Evolutionary conservation across 2,888 invertebrate genomes (phyloP).

Genomic region (Cheilosia urbana): DNA sequence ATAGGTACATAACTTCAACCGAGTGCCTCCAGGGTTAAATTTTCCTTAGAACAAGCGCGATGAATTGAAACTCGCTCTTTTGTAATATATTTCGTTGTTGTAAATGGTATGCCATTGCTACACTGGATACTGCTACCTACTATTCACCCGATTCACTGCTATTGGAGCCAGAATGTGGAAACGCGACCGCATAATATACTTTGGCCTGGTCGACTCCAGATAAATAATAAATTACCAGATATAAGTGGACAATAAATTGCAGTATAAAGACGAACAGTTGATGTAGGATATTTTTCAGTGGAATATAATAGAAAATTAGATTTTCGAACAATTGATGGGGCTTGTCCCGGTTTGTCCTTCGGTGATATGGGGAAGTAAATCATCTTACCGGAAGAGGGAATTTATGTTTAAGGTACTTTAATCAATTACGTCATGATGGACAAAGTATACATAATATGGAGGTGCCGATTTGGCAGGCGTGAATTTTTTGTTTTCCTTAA

Average conservation of each 20-base stretch:
- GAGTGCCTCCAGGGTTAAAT: neutral
- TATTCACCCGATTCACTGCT: slow-evolving; percentile 22
- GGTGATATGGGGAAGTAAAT: slow-evolving; percentile 44
- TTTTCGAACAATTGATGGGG: slow-evolving; percentile 49
- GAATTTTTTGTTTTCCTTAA: neutral
- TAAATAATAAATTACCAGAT: slow-evolving; percentile 53
- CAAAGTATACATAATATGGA: neutral
- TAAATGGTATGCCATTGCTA: neutral
- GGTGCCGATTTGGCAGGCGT: neutral
- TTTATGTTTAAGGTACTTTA: slow-evolving; percentile 7
- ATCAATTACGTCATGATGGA: slow-evolving; percentile 9
- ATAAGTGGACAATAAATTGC: slow-evolving; percentile 56
- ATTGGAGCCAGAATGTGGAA: slow-evolving; percentile 1
- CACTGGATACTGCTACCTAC: neutral
- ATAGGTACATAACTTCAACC: neutral
- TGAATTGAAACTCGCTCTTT: slow-evolving; percentile 16
- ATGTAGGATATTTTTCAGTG: neutral
- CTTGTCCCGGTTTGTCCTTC: slow-evolving; percentile 11
- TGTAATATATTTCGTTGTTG: slow-evolving; percentile 2
- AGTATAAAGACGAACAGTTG: slow-evolving; percentile 12
- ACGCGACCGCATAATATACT: slow-evolving; percentile 9
- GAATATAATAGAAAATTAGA: slow-evolving; percentile 42
- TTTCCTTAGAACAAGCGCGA: neutral
- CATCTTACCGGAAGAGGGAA: slow-evolving; percentile 7
- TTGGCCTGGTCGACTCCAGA: slow-evolving; percentile 46